Evolutionary conservation across 2,888 invertebrate species (phyloP).

Genomic region (Pyrrhia umbra): DNA sequence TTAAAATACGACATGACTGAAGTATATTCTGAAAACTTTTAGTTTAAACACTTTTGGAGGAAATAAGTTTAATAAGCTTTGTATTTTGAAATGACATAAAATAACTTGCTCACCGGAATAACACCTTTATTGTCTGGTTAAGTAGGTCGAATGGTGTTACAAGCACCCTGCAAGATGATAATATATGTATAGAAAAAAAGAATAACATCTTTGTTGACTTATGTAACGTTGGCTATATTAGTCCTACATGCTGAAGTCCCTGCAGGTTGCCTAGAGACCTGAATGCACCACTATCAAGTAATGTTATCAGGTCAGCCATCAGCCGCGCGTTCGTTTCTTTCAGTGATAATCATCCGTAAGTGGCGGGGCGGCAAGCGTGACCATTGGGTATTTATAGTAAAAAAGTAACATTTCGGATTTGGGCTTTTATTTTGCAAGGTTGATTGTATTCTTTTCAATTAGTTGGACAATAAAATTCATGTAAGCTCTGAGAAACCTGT

Average conservation of each 20-base stretch:
- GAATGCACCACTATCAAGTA: constrained; percentile 13
- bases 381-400: not conserved
- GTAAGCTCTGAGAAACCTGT: no score
- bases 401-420: not conserved
- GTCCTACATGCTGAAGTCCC: not conserved
- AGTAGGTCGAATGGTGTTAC: no score
- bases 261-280: not conserved
- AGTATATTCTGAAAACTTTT: not conserved
- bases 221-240: not conserved
- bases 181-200: no score
- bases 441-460: no score
- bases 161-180: no score
- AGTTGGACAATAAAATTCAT: no score
- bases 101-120: no score
- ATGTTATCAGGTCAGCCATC: constrained; percentile 47
- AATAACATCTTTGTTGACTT: no score
- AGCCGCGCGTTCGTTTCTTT: constrained; percentile 47
- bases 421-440: not conserved
- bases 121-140: no score
- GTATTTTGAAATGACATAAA: no score
- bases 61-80: no score
- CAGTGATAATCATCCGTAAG: not conserved
- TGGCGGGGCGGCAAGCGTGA: not conserved
- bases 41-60: not conserved
- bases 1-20: constrained; percentile 6